Conservation (phyloP, 2,888 invertebrate species). For the Chrysolina haemoptera region DNA sequence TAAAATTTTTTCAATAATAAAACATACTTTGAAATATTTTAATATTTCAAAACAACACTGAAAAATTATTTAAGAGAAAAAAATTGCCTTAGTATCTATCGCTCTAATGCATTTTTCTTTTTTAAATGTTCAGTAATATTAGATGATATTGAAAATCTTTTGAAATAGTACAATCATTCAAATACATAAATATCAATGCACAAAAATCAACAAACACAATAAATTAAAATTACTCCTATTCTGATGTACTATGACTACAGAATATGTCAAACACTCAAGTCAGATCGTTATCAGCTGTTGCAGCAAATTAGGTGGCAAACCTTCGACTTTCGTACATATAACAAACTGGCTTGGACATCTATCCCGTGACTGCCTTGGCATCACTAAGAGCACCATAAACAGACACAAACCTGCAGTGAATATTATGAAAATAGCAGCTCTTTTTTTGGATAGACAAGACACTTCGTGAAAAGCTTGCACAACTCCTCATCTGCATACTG, state of each 20-base stretch:
- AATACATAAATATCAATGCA: background rate
- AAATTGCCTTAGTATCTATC: no score
- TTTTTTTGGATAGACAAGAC: conserved; percentile 92
- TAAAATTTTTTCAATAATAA: no score
- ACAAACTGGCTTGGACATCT: conserved; percentile 86
- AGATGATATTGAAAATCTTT: no score
- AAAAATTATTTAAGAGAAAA: no score
- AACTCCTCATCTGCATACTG: conserved; percentile 92
- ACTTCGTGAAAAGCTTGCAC: conserved; percentile 92
- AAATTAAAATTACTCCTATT: conserved; percentile 23
- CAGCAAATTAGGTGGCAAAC: conserved; percentile 84
- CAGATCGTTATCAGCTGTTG: conserved; percentile 83
- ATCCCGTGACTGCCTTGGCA: conserved; percentile 84
- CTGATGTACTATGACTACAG: background rate
- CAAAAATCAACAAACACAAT: conserved; percentile 25
- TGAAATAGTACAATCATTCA: background rate
- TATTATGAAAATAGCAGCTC: conserved; percentile 91
- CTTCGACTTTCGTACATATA: conserved; percentile 86
- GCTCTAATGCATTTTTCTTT: no score
- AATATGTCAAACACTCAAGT: conserved; percentile 20
- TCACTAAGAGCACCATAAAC: conserved; percentile 89
- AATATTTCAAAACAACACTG: no score
- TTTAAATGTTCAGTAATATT: no score
- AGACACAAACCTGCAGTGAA: conserved; percentile 94
- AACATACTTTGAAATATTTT: no score